phyloP scores from a whole-genome alignment of 1,140 invertebrate genomes.

The Bathynomus jamesi region DNA sequence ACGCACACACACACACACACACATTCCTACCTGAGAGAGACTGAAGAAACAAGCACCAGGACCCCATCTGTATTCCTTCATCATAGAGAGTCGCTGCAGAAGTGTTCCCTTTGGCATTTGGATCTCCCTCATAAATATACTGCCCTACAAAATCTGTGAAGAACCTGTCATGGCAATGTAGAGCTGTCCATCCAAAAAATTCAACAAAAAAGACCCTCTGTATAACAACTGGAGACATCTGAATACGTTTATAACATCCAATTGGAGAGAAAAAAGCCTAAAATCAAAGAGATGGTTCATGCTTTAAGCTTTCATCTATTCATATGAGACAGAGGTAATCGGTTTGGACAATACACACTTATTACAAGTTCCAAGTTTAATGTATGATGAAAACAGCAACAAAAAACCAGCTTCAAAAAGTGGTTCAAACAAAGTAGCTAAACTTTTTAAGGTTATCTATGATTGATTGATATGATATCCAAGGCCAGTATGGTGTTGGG shows the following conservation, averaged over 20 bases:
- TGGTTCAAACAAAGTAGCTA: too few species aligned
- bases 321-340: too few species aligned
- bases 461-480: too few species aligned
- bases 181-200: slow-evolving; percentile 42
- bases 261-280: background rate
- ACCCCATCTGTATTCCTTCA: slow-evolving; percentile 49
- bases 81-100: slow-evolving; percentile 43
- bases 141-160: slow-evolving; percentile 51
- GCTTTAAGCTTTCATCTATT: too few species aligned
- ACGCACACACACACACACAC: too few species aligned
- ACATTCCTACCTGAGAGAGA: slow-evolving; percentile 44
- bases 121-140: slow-evolving; percentile 47
- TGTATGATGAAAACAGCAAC: too few species aligned
- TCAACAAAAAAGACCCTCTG: slow-evolving; percentile 41
- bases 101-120: slow-evolving; percentile 43
- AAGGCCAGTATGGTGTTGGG: too few species aligned
- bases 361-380: too few species aligned
- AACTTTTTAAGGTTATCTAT: too few species aligned
- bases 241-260: background rate
- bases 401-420: too few species aligned
- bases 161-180: slow-evolving; percentile 49
- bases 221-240: slow-evolving; percentile 42
- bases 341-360: too few species aligned
- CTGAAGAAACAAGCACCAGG: slow-evolving; percentile 48
- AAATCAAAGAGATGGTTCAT: too few species aligned